phyloP scores from a whole-genome alignment of 2,113 vertebrate species.

The Dendrocopos noguchii region DNA sequence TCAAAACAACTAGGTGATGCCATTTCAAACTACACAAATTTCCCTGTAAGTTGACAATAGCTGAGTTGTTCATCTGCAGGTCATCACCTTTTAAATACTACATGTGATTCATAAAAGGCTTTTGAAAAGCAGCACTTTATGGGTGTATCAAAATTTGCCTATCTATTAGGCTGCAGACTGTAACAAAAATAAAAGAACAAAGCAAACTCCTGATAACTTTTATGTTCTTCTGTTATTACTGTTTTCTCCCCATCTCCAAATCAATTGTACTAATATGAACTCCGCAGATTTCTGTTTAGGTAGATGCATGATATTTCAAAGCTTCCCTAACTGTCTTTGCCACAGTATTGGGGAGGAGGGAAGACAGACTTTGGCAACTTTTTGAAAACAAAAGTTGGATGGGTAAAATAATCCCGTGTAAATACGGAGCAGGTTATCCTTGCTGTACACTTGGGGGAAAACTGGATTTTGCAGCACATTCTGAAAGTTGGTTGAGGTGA shows the following conservation, averaged over 20 bases:
- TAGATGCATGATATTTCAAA: neutral
- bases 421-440: neutral
- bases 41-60: neutral
- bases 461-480: neutral
- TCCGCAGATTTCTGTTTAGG: neutral
- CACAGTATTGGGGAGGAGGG: neutral
- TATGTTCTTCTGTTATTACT: neutral
- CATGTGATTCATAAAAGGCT: constrained; percentile 5
- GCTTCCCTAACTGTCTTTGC: neutral
- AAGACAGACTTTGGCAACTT: neutral
- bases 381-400: neutral
- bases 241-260: neutral
- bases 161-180: neutral
- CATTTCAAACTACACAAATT: constrained; percentile 13
- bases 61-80: constrained; percentile 12
- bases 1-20: constrained; percentile 40
- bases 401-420: neutral
- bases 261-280: neutral
- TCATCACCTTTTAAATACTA: neutral
- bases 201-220: neutral
- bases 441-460: neutral
- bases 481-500: neutral
- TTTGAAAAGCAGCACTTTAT: constrained; percentile 4
- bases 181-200: neutral
- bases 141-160: neutral